A percentile compares a stretch with the other conserved stretches of the same genome.
Evolutionary conservation across 2,888 invertebrate genomes (phyloP).

Genomic region (Gerosis bhagava): DNA sequence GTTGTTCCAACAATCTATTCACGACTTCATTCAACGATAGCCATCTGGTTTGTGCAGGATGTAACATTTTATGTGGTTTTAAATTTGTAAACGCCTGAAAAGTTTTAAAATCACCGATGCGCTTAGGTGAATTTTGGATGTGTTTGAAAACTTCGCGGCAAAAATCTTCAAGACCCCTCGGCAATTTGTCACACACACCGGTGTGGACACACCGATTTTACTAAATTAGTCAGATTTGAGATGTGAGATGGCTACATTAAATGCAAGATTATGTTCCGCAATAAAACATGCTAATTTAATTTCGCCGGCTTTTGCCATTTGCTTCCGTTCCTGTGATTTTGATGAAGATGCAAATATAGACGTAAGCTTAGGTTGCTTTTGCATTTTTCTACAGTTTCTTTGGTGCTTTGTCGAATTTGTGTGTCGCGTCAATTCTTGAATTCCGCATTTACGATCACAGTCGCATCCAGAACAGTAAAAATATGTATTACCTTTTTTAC

Average conservation of each 20-base stretch:
- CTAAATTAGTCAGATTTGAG: constrained; percentile 32
- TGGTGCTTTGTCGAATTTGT: not conserved
- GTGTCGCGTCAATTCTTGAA: constrained; percentile 1
- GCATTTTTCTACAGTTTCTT: not conserved
- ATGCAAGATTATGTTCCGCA: constrained; percentile 34
- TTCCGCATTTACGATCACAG: no score
- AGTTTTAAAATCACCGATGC: not conserved
- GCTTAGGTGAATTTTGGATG: not conserved
- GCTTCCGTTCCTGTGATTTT: constrained; percentile 28
- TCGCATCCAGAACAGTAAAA: no score
- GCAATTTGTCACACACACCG: not conserved
- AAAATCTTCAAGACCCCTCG: not conserved
- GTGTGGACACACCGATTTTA: constrained; percentile 25
- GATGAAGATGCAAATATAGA: not conserved
- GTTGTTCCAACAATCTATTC: not conserved
- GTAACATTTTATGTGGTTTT: not conserved
- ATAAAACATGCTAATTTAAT: constrained; percentile 34
- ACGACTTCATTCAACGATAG: not conserved
- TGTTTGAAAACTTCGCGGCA: not conserved
- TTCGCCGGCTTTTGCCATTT: constrained; percentile 31
- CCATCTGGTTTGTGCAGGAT: constrained; percentile 29
- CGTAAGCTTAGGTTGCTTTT: not conserved
- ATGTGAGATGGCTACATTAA: no score
- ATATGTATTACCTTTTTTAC: no score
- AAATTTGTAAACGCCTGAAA: not conserved